Evolutionary conservation across 53 echinoderm and acorn worm genomes (phyloP), one percentile per base, ranked within the genome.

Genomic region (Temnopleurus reevesii): DNA sequence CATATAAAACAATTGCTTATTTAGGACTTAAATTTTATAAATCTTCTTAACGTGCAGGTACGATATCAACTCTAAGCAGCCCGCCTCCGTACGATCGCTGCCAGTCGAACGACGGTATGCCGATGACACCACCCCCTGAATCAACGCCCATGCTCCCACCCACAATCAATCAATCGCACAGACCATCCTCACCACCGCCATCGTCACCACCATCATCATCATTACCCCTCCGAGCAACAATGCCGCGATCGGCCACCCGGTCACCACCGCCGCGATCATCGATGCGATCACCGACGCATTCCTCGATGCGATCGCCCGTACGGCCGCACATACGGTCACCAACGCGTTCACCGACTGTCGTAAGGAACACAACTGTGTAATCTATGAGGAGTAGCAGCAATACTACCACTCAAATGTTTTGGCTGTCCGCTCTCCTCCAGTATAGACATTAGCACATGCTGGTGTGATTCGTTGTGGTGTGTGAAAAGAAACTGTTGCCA

Each of bases 71-170:
- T 9, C 53, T 66, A 1, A n/a, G 66, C 8, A 87, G 88, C 12
- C 88, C 88, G 34, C 88, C 88, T 2, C 88, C 88, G 1, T 87
- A 87, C 88, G 31, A 87, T 31, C 65, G 71, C 19, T 87, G 88
- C 18, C 88, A 51, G 76, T 87, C 88, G 2, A 19, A n/a, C 0
- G 71, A 65, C 12, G 66, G 88, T 23, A 71, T 45, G 30, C 88
- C 88, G 24, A 28, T 66, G 51, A 87, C 88, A 46, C 88, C 71
- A 33, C 24, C 61, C n/a, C 0, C 59, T 4, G 83, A 83, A 35
- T 34, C 56, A 5, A 15, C 56, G 17, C 83, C 83, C 36, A 83
- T 83, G 83, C 21, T 54, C 30, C 34, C 54, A 19, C 19, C 23
- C 60, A 56, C 23, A 44, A 77, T 45, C 12, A 17, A 43, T 33